Evolutionary conservation across 2,113 vertebrate genomes (phyloP).

Genomic region (Indicator maculatus): DNA sequence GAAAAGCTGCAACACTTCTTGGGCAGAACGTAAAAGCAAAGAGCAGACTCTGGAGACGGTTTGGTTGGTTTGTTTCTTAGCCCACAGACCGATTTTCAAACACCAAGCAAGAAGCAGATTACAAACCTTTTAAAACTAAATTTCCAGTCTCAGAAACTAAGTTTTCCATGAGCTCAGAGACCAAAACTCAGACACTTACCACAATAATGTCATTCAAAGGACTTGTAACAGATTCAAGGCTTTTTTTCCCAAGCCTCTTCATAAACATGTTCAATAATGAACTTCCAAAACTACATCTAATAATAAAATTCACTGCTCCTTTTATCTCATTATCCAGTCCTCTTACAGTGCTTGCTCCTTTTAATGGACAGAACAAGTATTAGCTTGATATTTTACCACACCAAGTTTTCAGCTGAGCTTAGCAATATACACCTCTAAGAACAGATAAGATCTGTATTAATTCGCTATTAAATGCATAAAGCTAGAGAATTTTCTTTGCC

Average conservation of each 20-base stretch:
- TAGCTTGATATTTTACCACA: slow-evolving; percentile 43
- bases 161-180: background rate
- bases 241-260: slow-evolving; percentile 17
- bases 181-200: slow-evolving; percentile 1
- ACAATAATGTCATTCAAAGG: background rate
- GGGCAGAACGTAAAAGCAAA: background rate
- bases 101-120: background rate
- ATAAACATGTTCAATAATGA: slow-evolving; percentile 37
- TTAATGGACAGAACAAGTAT: slow-evolving; percentile 13
- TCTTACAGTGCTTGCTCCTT: slow-evolving; percentile 15
- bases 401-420: slow-evolving; percentile 28
- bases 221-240: background rate
- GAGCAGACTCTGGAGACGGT: background rate
- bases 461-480: slow-evolving; percentile 36
- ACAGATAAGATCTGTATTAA: slow-evolving; percentile 7
- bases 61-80: background rate
- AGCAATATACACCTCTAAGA: background rate
- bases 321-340: slow-evolving; percentile 59
- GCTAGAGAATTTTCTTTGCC: background rate
- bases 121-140: background rate
- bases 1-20: background rate
- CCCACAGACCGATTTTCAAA: background rate
- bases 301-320: slow-evolving; percentile 24
- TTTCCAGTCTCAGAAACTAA: background rate
- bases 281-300: slow-evolving; percentile 38